Conservation (phyloP, 2,888 invertebrate species). For the Drosophila algonquin region DNA sequence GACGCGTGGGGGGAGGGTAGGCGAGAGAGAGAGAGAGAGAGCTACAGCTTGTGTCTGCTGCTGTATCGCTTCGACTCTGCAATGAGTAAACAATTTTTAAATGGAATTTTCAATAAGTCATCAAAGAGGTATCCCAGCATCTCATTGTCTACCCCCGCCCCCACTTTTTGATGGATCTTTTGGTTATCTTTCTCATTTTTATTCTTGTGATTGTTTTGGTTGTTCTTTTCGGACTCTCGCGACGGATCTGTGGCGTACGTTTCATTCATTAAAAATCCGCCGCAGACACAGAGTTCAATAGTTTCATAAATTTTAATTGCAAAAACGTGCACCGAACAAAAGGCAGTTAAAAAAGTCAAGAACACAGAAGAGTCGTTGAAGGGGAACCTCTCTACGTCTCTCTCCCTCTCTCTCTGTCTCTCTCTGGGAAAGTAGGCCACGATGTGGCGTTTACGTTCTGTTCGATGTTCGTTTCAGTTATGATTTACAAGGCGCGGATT, state of each 20-base stretch:
- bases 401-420: no score
- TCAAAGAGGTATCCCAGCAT: constrained; percentile 54
- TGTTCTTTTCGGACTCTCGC: no score
- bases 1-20: constrained; percentile 33
- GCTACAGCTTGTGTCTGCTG: constrained; percentile 43
- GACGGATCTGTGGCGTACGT: constrained; percentile 29
- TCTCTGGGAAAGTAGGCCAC: constrained; percentile 62
- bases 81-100: constrained; percentile 80
- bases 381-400: background rate
- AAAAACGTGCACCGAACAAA: constrained; percentile 67
- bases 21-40: background rate
- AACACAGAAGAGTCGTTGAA: constrained; percentile 5
- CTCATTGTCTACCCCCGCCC: constrained; percentile 29
- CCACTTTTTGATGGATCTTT: constrained; percentile 32
- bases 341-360: constrained; percentile 22
- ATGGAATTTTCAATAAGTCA: constrained; percentile 80
- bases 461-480: constrained; percentile 28
- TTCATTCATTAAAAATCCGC: constrained; percentile 65
- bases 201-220: constrained; percentile 16
- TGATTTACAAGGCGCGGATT: constrained; percentile 58
- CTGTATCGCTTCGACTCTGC: constrained; percentile 55
- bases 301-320: constrained; percentile 80
- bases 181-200: background rate
- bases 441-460: constrained; percentile 27
- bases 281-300: constrained; percentile 65